phyloP scores from a whole-genome alignment of 2,113 vertebrate genomes.

The Eulacestoma nigropectus region DNA sequence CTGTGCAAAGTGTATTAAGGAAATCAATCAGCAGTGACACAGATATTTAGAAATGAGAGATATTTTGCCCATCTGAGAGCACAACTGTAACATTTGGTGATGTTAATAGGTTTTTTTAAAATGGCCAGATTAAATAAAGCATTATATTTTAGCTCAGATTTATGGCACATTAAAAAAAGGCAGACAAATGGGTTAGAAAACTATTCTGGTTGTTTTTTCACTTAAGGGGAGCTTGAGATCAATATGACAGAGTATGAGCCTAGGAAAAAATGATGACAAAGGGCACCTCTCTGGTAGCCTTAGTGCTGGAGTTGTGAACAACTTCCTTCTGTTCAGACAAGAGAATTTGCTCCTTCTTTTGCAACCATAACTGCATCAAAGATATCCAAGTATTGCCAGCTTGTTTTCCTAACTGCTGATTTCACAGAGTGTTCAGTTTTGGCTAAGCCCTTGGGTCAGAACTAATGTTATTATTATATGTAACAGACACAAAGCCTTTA shows the following conservation, averaged over 20 bases:
- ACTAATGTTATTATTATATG: neutral
- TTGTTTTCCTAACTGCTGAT: neutral
- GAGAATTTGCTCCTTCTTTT: neutral
- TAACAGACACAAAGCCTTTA: neutral
- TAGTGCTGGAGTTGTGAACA: neutral
- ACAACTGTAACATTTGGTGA: neutral
- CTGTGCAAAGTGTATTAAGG: slow-evolving; percentile 25
- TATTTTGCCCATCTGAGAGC: neutral
- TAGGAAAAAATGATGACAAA: neutral
- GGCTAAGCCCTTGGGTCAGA: neutral
- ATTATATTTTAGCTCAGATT: neutral
- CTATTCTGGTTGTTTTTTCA: neutral
- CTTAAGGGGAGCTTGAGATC: neutral
- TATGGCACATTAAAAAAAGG: neutral
- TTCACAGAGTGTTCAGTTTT: neutral
- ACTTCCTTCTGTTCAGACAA: neutral
- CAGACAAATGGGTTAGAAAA: neutral
- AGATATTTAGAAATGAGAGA: neutral
- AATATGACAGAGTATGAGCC: neutral
- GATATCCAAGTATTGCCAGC: neutral
- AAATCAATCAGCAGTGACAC: slow-evolving; percentile 23
- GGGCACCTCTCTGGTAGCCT: neutral
- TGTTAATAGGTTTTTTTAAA: neutral
- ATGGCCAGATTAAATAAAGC: neutral
- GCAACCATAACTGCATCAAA: neutral